Conservation (phyloP, 2,113 vertebrate genomes). For the Cromileptes altivelis region DNA sequence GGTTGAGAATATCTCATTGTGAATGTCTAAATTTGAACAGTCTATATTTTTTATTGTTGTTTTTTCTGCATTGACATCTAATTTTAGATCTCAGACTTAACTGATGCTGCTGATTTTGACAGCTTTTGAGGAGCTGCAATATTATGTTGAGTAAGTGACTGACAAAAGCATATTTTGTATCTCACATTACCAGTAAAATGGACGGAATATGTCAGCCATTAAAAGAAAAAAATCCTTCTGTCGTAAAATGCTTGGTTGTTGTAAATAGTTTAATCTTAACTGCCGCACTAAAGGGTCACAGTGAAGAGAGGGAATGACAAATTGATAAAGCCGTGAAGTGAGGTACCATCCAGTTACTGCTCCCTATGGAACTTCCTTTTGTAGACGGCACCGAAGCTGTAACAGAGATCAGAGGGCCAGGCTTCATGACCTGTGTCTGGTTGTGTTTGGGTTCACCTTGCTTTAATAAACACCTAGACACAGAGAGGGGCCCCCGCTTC, state of each 20-base stretch:
- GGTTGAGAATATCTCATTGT: slow-evolving; percentile 43
- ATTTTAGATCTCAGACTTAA: slow-evolving; percentile 39
- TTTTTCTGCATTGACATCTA: slow-evolving; percentile 26
- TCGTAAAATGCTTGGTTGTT: slow-evolving; percentile 63
- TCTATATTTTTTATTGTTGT: slow-evolving; percentile 19
- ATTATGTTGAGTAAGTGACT: neutral
- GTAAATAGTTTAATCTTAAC: slow-evolving; percentile 59
- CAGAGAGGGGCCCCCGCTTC: slow-evolving; percentile 67
- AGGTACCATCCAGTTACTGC: slow-evolving; percentile 74
- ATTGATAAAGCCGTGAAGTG: slow-evolving; percentile 77
- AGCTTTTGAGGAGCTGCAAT: slow-evolving; percentile 21
- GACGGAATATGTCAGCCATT: slow-evolving; percentile 33
- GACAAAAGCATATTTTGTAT: slow-evolving; percentile 13
- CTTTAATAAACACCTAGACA: slow-evolving; percentile 84
- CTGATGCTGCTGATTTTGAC: slow-evolving; percentile 24
- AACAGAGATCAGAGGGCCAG: slow-evolving; percentile 75
- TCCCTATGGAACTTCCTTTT: slow-evolving; percentile 76
- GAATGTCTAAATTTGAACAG: slow-evolving; percentile 33
- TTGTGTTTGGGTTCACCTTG: slow-evolving; percentile 81
- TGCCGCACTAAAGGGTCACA: slow-evolving; percentile 56
- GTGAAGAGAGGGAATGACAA: slow-evolving; percentile 81
- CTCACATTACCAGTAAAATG: slow-evolving; percentile 36
- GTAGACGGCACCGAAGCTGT: slow-evolving; percentile 68
- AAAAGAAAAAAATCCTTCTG: slow-evolving; percentile 32
- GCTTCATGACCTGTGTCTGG: slow-evolving; percentile 70